Evolutionary conservation across 2,888 invertebrate species (phyloP).

Genomic region (Leucophenga montana): DNA sequence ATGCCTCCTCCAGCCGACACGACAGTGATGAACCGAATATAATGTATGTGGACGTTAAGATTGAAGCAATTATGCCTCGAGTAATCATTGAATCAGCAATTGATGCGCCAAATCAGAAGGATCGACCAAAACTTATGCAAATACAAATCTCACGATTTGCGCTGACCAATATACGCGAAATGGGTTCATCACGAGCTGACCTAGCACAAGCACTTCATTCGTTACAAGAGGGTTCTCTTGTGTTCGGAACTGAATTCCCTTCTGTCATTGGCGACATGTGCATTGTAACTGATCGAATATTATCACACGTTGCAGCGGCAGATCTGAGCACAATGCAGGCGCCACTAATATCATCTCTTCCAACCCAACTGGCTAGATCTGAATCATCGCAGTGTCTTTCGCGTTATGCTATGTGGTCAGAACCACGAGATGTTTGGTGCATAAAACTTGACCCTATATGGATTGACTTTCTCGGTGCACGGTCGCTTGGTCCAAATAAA

Average conservation of each 20-base stretch:
- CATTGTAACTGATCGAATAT: constrained; percentile 87
- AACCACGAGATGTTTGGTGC: constrained; percentile 92
- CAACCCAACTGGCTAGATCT: constrained; percentile 54
- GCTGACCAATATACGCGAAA: constrained; percentile 79
- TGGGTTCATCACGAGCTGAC: constrained; percentile 81
- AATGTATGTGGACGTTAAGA: constrained; percentile 86
- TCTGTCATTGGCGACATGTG: constrained; percentile 80
- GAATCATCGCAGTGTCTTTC: constrained; percentile 69
- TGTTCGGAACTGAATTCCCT: constrained; percentile 86
- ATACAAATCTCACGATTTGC: constrained; percentile 75
- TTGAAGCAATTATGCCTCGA: constrained; percentile 95
- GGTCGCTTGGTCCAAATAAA: constrained; percentile 82
- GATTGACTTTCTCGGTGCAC: constrained; percentile 91
- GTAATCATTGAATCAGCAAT: constrained; percentile 79
- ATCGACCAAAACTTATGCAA: constrained; percentile 90
- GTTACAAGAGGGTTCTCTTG: constrained; percentile 83
- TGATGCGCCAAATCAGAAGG: constrained; percentile 86
- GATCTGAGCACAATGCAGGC: constrained; percentile 68
- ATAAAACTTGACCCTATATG: constrained; percentile 91
- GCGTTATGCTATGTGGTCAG: constrained; percentile 82
- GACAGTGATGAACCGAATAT: constrained; percentile 66
- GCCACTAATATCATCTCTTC: constrained; percentile 29
- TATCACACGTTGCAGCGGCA: constrained; percentile 80
- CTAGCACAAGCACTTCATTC: constrained; percentile 86
- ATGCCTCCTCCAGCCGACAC: constrained; percentile 35